Conservation (phyloP, 2,797 vertebrate species). For the Protonibea diacanthus region DNA sequence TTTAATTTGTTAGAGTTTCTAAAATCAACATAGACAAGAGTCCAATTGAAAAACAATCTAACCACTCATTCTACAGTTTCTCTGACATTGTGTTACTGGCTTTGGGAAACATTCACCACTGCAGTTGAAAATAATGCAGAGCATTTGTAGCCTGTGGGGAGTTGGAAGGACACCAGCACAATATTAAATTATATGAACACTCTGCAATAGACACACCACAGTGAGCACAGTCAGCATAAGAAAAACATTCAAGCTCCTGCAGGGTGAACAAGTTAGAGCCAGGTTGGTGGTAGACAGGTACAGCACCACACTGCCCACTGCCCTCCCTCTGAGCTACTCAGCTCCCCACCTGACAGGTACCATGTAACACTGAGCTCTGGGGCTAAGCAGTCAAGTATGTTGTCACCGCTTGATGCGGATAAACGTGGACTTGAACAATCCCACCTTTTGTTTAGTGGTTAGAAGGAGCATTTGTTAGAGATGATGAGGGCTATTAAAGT, state of each 20-base stretch:
- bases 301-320: conserved; percentile 33
- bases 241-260: conserved; percentile 19
- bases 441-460: conserved; percentile 65
- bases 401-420: conserved; percentile 76
- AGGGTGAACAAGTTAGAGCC: conserved; percentile 32
- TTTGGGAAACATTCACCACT: conserved; percentile 36
- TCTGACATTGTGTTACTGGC: conserved; percentile 23
- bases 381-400: conserved; percentile 62
- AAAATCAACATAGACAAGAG: conserved; percentile 8
- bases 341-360: conserved; percentile 62
- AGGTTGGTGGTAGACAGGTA: conserved; percentile 43
- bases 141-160: conserved; percentile 18
- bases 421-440: conserved; percentile 78
- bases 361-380: conserved; percentile 64
- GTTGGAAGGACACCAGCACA: conserved; percentile 42
- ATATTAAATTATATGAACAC: conserved; percentile 37
- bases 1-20: conserved; percentile 15
- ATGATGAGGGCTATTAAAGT: conserved; percentile 57
- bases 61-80: conserved; percentile 27
- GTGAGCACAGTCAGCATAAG: conserved; percentile 19
- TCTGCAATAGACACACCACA: not conserved
- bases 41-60: conserved; percentile 5
- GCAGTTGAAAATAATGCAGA: conserved; percentile 41
- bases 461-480: conserved; percentile 64
- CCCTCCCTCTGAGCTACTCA: conserved; percentile 38